phyloP scores from a whole-genome alignment of 2,113 vertebrate species.

The Montifringilla adamsi region DNA sequence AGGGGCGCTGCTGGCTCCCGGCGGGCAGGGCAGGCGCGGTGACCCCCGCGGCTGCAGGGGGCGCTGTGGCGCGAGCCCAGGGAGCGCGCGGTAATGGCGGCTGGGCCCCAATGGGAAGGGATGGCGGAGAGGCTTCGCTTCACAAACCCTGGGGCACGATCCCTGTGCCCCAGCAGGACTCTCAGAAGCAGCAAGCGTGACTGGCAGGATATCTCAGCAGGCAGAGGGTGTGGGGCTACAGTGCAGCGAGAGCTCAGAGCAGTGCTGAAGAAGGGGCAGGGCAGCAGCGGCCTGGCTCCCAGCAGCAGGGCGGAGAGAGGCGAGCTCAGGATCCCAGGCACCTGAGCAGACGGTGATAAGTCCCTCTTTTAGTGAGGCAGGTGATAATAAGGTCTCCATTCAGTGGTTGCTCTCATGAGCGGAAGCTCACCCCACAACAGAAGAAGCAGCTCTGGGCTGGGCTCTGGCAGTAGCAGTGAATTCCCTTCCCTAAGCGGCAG shows the following conservation, averaged over 20 bases:
- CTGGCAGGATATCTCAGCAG: background rate
- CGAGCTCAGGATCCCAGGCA: rapidly evolving
- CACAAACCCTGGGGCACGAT: background rate
- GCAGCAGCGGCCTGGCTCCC: background rate
- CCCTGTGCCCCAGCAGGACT: background rate
- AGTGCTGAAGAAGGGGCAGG: background rate
- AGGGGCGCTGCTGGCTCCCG: background rate
- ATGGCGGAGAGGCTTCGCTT: too few relatives aligned
- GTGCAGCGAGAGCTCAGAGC: background rate
- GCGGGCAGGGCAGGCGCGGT: background rate
- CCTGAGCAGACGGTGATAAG: rapidly evolving
- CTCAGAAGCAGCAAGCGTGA: background rate
- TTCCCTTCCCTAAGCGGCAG: background rate
- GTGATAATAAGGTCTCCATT: too few relatives aligned
- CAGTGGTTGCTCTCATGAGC: too few relatives aligned
- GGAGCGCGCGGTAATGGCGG: too few relatives aligned
- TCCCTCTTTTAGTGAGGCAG: too few relatives aligned
- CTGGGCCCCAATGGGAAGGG: too few relatives aligned
- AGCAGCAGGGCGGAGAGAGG: background rate
- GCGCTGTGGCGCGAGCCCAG: too few relatives aligned
- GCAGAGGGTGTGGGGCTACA: background rate
- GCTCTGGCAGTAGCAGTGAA: background rate
- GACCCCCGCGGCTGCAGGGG: too few relatives aligned
- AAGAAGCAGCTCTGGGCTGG: background rate
- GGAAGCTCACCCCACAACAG: background rate